A percentile compares a stretch with the other conserved stretches of the same genome.
These are phyloP conservation scores for Myripristis murdjan DNA, from an alignment of 2,797 vertebrate species.

Conservation along the genomic window DNA sequence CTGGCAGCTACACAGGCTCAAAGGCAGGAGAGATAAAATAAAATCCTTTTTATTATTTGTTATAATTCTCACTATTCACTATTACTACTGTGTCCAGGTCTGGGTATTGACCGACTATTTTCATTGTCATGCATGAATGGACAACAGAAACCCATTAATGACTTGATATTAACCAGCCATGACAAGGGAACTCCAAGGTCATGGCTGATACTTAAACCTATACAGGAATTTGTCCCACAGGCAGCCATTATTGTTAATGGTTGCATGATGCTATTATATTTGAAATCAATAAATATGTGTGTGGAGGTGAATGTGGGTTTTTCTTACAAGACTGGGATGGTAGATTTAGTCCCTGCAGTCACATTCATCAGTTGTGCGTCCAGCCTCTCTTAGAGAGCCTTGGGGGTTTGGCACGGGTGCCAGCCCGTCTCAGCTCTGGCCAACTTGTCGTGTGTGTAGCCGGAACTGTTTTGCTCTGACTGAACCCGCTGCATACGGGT, in stretches of 20 bases:
- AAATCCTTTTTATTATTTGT: too few relatives aligned
- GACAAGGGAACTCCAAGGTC: constrained; percentile 59
- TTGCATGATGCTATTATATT: constrained; percentile 59
- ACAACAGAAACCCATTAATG: constrained; percentile 32
- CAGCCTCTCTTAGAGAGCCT: constrained; percentile 68
- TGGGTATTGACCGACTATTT: not conserved
- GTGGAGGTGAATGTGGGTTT: constrained; percentile 8
- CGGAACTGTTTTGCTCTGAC: constrained; percentile 60
- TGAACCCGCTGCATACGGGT: constrained; percentile 58
- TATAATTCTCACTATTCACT: not conserved
- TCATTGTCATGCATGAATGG: constrained; percentile 11
- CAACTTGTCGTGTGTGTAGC: constrained; percentile 65
- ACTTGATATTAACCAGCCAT: constrained; percentile 34
- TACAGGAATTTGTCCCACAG: constrained; percentile 59
- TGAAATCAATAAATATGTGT: constrained; percentile 61
- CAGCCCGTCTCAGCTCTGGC: constrained; percentile 67
- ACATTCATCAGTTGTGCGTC: constrained; percentile 59
- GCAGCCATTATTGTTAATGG: constrained; percentile 63
- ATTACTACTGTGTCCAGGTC: not conserved
- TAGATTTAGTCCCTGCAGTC: constrained; percentile 59
- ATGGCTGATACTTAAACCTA: constrained; percentile 30
- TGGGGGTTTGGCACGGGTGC: constrained; percentile 65
- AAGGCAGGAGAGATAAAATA: too few relatives aligned
- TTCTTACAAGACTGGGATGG: constrained; percentile 35
- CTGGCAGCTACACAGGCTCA: not conserved